Evolutionary conservation across 2,888 invertebrate genomes (phyloP).

Genomic region (Galerucella nymphaeae): DNA sequence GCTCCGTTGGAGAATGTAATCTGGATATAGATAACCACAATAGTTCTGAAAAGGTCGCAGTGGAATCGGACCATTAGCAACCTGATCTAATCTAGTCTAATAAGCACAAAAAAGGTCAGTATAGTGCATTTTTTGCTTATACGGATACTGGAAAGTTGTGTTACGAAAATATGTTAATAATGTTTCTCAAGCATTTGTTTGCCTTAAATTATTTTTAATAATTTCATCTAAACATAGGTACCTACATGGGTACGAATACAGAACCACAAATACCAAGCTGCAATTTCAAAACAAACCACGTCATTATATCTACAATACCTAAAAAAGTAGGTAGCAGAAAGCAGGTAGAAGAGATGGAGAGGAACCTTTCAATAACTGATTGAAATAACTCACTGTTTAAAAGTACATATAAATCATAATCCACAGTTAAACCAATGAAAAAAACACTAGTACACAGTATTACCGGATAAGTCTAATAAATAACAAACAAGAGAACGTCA

Average conservation of each 20-base stretch:
- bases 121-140: too few species aligned
- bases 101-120: too few species aligned
- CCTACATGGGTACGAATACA: constrained; percentile 2
- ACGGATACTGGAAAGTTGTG: too few species aligned
- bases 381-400: constrained; percentile 5
- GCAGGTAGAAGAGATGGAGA: constrained; percentile 14
- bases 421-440: constrained; percentile 1
- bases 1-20: too few species aligned
- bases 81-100: too few species aligned
- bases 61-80: too few species aligned
- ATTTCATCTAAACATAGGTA: too few species aligned
- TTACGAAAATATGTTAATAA: too few species aligned
- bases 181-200: too few species aligned
- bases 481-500: constrained; percentile 19
- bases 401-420: constrained; percentile 6
- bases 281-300: constrained; percentile 16
- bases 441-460: constrained; percentile 17
- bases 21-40: too few species aligned
- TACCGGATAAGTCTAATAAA: constrained; percentile 16
- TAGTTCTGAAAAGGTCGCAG: too few species aligned
- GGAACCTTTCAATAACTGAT: neutral
- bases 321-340: constrained; percentile 22
- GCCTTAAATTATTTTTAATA: too few species aligned
- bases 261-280: constrained; percentile 5
- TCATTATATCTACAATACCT: neutral